Base-by-base conservation (phyloP, 2,888 invertebrate genomes). In the Patella depressa region DNA sequence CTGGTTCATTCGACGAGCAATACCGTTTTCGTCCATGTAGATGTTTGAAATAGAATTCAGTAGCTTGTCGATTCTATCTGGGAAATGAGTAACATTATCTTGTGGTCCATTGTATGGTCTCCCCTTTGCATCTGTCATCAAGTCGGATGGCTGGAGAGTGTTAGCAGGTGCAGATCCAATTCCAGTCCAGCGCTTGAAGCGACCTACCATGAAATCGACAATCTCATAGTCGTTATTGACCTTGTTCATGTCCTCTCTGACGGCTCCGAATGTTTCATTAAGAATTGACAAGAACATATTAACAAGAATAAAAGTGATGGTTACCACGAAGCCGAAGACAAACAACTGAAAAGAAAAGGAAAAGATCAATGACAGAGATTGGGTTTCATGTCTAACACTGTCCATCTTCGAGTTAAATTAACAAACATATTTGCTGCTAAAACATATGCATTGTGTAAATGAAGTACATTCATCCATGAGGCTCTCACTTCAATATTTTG, bases 261-360 rank as follows among this genome's bases (percentile, higher is more conserved):
- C 91, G 4, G 81, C 79, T 17, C 88, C 79, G 84, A 91, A 91
- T 2, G 89, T 86, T 77, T 91, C 91, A 79, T 90, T 90, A 53
- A 91, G 87, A 81, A 91, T 91, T 55, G 90, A 89, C 65, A 91
- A 83, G 84, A 91, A 89, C 91, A 91, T 91, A 85, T 91, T 91
- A 79, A 91, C 86, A 69, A 91, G 86, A 80, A 91, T 89, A 83
- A 90, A 91, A 65, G 89, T 88, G 77, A 91, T 86, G 71, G 88
- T 85, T 11, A 91, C 78, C 74, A 89, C 88, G 78, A 87, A 90
- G 77, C 88, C 76, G 84, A 90, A 89, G 77, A 91, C 87, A 77
- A 89, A 88, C 57, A 90, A 76, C 82, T 90, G 86, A 2, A 65
- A 65, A 12, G 24, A 65, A 19, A 24, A 19, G 9, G 9, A 9